Evolutionary conservation across 2,888 invertebrate genomes (phyloP).

Genomic region (Gibbula magus): DNA sequence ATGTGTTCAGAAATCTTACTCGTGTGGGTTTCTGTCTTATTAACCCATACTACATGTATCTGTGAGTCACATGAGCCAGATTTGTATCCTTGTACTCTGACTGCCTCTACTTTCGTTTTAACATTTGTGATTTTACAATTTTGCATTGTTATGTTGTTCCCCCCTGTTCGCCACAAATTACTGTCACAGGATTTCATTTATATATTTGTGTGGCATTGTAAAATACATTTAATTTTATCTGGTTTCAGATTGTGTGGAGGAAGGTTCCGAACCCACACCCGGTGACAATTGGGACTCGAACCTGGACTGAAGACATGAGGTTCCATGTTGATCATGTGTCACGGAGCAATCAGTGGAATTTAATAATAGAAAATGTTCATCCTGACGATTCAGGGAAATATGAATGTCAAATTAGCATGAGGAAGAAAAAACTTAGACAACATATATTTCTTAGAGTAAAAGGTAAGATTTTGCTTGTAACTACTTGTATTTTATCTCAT

Average conservation of each 20-base stretch:
- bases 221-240: too few relatives aligned
- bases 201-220: too few relatives aligned
- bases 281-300: conserved; percentile 42
- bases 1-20: too few relatives aligned
- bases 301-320: conserved; percentile 43
- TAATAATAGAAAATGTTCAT: conserved; percentile 39
- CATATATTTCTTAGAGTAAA: conserved; percentile 35
- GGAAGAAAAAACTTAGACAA: conserved; percentile 38
- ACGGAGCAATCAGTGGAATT: conserved; percentile 41
- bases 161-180: too few relatives aligned
- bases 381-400: conserved; percentile 39
- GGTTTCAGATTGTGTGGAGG: conserved; percentile 42
- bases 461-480: conserved; percentile 27
- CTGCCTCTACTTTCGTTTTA: too few relatives aligned
- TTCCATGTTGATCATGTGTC: conserved; percentile 38
- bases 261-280: conserved; percentile 38
- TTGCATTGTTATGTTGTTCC: too few relatives aligned
- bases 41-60: too few relatives aligned
- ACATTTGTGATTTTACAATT: too few relatives aligned
- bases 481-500: background rate
- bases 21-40: too few relatives aligned
- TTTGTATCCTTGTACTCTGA: too few relatives aligned
- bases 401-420: conserved; percentile 47
- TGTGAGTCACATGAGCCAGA: too few relatives aligned
- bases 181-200: too few relatives aligned